Percentiles rank a stretch among this genome's conserved stretches.
These are phyloP conservation scores for Uria lomvia DNA, from an alignment of 2,113 vertebrate species.

Conservation along the genomic window DNA sequence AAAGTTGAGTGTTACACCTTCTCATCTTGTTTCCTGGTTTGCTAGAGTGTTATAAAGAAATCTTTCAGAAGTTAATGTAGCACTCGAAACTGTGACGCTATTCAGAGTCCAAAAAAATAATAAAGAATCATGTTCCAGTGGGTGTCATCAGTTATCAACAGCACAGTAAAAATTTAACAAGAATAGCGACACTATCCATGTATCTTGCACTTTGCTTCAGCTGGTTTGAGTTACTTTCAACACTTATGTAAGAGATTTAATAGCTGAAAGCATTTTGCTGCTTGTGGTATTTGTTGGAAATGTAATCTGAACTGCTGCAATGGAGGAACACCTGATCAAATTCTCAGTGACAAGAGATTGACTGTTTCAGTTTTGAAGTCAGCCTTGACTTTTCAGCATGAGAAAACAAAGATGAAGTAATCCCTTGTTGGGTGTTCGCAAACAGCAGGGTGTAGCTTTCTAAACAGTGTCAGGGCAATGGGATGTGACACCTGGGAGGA, in stretches of 20 bases:
- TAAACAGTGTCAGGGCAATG: not conserved
- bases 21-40: conserved; percentile 8
- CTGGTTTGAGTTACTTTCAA: conserved; percentile 66
- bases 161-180: conserved; percentile 29
- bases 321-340: conserved; percentile 36
- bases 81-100: not conserved
- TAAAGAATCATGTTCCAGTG: conserved; percentile 8
- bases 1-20: not conserved
- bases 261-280: conserved; percentile 54
- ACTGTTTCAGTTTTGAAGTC: conserved; percentile 29
- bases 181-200: not conserved
- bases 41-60: not conserved
- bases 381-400: conserved; percentile 11
- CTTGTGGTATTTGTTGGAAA: conserved; percentile 58
- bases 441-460: not conserved
- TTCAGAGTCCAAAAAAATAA: conserved; percentile 13
- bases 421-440: not conserved
- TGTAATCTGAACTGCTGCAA: conserved; percentile 25
- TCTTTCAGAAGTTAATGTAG: conserved; percentile 5
- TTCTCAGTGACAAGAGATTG: conserved; percentile 11
- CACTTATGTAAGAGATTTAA: conserved; percentile 57
- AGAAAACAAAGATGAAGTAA: conserved; percentile 13
- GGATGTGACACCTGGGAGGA: not conserved
- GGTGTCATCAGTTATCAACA: conserved; percentile 24
- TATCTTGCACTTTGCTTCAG: conserved; percentile 22